A percentile compares a stretch with the other conserved stretches of the same genome.
Evolutionary conservation across 2,888 invertebrate species (phyloP).

Genomic region (Habrosyne pyritoides): DNA sequence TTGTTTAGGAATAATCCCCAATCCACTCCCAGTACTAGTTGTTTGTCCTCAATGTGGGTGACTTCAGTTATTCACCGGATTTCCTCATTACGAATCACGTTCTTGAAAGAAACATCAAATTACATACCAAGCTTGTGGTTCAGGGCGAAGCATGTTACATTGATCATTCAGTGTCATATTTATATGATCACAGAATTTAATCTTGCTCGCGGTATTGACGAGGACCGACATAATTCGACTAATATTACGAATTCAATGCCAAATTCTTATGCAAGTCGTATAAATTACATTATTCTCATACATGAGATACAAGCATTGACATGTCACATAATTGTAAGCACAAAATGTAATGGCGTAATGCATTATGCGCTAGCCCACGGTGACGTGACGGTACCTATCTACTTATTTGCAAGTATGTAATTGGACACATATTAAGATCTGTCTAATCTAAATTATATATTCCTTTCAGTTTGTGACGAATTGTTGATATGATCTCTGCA

Average conservation of each 20-base stretch:
- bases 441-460: constrained; percentile 18
- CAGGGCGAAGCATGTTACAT: background rate
- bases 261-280: background rate
- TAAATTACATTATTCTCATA: background rate
- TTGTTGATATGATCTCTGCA: constrained; percentile 41
- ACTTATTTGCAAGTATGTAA: background rate
- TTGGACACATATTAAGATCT: constrained; percentile 11
- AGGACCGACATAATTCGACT: background rate
- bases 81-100: background rate
- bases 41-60: background rate
- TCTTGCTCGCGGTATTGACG: background rate
- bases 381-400: background rate
- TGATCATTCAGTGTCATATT: background rate
- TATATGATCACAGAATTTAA: background rate
- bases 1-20: no score
- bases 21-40: background rate
- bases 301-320: background rate
- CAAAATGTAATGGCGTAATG: constrained; percentile 2
- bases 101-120: background rate
- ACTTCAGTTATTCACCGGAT: background rate
- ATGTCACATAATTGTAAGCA: background rate
- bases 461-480: constrained; percentile 25
- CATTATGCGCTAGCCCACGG: background rate
- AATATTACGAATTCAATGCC: background rate
- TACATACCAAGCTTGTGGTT: background rate